These are phyloP conservation scores for Lophotriccus pileatus DNA, from an alignment of 2,797 vertebrate species.

Conservation along the genomic window DNA sequence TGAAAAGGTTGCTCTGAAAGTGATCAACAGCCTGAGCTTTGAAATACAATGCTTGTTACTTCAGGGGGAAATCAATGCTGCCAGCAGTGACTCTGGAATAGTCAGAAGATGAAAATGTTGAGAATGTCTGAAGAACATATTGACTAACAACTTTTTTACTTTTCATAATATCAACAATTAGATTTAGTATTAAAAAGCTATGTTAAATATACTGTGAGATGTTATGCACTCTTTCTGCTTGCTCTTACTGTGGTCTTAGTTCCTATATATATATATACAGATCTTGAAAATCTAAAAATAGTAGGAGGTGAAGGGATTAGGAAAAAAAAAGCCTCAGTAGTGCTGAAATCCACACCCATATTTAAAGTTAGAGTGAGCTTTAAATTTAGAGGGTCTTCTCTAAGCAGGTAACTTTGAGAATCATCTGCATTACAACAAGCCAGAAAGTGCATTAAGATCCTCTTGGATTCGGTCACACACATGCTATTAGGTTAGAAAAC, in stretches of 20 bases:
- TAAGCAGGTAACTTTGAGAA: background rate
- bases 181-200: background rate
- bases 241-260: background rate
- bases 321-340: background rate
- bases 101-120: background rate
- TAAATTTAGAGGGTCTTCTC: background rate
- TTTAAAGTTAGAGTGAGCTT: background rate
- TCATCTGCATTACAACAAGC: background rate
- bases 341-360: background rate
- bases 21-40: background rate
- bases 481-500: background rate
- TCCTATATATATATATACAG: background rate
- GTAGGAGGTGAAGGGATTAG: background rate
- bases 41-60: background rate
- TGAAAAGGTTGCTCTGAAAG: background rate
- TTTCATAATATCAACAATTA: background rate
- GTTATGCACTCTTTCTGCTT: background rate
- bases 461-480: background rate
- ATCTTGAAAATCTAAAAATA: background rate
- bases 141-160: background rate
- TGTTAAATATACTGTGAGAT: background rate
- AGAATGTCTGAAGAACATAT: background rate
- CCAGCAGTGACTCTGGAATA: background rate
- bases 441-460: background rate
- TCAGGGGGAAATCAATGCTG: background rate